Evolutionary conservation across 2,113 vertebrate species (phyloP), one percentile per base, ranked within the genome.

Genomic region (Micronycteris hirsuta): DNA sequence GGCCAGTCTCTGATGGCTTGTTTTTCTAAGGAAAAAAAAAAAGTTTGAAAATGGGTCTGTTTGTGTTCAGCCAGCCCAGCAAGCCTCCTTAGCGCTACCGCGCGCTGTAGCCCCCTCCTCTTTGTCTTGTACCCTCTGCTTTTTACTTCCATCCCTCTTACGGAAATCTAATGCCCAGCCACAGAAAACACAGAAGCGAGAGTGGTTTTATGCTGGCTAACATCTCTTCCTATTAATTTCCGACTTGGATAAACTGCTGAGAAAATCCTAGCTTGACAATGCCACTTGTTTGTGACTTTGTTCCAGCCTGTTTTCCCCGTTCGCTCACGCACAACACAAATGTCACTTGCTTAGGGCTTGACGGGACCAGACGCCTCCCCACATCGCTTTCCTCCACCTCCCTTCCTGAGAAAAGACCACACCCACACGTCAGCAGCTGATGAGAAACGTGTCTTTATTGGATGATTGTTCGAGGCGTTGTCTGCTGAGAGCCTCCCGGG

Each of bases 371-470:
- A 47, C 58, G 41, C 74, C 49, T 74, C 28, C 81, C 92, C 91
- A 82, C 31, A 49, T 49, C 16, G 28, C 54, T 71, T 56, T 58
- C 13, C 26, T 97, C 95, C 74, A 71, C 31, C 3, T 80, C 76
- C n/a, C 54, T 20, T 52, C 43, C 11, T 93, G 14, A 93, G 73
- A 82, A 96, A 87, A 86, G 94, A 41, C 47, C 81, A 97, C 88
- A 82, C 97, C 86, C 83, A 89, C 86, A 54, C 91, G 81, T 68
- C 89, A 63, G 83, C 65, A 71, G 90, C 56, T 58, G 92, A 91
- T 93, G 91, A 97, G 93, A 95, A 96, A 89, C 1, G 36, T 38
- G 52, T 86, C 95, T 98, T 98, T 98, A 98, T 98, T 98, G 92
- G 95, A 43, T 97, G n/a, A 67, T 31, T 78, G 96, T 97, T 43